These are phyloP conservation scores for Norana najaformis DNA, from an alignment of 2,888 invertebrate species.

Conservation along the genomic window DNA sequence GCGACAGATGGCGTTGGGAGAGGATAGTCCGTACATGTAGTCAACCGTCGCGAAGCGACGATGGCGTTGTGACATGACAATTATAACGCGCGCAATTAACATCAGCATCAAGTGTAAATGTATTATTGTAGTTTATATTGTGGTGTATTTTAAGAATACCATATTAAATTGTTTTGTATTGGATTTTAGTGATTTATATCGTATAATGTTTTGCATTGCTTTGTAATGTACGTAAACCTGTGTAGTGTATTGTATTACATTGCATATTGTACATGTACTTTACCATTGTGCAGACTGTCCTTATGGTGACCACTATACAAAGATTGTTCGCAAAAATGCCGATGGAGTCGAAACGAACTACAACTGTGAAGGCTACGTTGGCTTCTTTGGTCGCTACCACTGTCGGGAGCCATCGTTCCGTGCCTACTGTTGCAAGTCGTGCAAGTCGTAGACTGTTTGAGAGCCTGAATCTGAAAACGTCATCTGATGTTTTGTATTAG, in stretches of 20 bases:
- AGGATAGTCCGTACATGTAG: too few relatives aligned
- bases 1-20: too few relatives aligned
- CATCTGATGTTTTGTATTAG: background rate
- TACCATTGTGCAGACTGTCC: constrained; percentile 22
- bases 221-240: too few relatives aligned
- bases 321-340: constrained; percentile 14
- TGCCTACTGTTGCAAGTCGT: constrained; percentile 19
- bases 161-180: too few relatives aligned
- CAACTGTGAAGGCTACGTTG: constrained; percentile 8
- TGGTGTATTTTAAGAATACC: too few relatives aligned
- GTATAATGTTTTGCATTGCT: background rate
- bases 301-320: constrained; percentile 26
- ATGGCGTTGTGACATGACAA: too few relatives aligned
- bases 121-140: too few relatives aligned
- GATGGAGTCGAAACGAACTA: background rate
- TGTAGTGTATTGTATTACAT: background rate
- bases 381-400: background rate
- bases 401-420: constrained; percentile 10
- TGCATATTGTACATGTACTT: background rate
- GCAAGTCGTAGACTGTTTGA: background rate
- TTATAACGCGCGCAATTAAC: too few relatives aligned
- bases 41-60: too few relatives aligned
- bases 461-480: background rate
- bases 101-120: too few relatives aligned
- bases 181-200: background rate